Base-by-base conservation (phyloP, 2,113 vertebrate species). In the Lycocorax pyrrhopterus region DNA sequence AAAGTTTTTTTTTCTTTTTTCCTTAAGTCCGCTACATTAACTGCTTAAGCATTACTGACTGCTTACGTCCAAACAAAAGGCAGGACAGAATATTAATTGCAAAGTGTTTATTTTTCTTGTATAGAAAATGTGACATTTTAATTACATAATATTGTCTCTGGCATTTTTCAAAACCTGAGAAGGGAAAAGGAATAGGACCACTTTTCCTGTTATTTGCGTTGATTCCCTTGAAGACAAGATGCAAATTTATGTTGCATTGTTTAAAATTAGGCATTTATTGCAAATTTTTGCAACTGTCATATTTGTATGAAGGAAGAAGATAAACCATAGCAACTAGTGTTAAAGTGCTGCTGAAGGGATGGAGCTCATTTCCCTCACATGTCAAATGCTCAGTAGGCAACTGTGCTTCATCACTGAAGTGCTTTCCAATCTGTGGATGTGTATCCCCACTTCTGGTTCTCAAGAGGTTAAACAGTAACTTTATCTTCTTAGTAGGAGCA, bases 181-280 rank as follows among this genome's bases (percentile, higher is more conserved):
- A 80, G 5, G 23, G 29, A 79, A 77, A 79, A 62, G 5, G 12
- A 89, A 7, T 7, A 47, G 16, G 15, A 39, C 8, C 7, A 3
- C 25, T 63, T 64, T 47, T 68, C 18, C 41, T 72, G 2, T 79
- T 58, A 27, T 2, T 83, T 79, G 6, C 16, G 20, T 76, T 46
- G 37, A n/a, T 63, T 55, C 8, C 1, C 32, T 46, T 62, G 16
- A 82, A 58, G 52, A 58, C 76, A 44, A 41, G 4, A 5, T 58
- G 12, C 19, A 47, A 18, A 46, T 20, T 27, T 82, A 19, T 1
- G 37, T 39, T 2, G 0, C 3, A 4, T 62, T n/a, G 10, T 62
- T 84, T 64, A 66, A 85, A 60, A 62, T 69, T 2, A 55, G 30
- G 12, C 7, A 32, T 67, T 74, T 63, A 10, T 60, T 93, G 10